Conservation (phyloP, 2,113 vertebrate genomes). For the Podarcis raffonei region DNA sequence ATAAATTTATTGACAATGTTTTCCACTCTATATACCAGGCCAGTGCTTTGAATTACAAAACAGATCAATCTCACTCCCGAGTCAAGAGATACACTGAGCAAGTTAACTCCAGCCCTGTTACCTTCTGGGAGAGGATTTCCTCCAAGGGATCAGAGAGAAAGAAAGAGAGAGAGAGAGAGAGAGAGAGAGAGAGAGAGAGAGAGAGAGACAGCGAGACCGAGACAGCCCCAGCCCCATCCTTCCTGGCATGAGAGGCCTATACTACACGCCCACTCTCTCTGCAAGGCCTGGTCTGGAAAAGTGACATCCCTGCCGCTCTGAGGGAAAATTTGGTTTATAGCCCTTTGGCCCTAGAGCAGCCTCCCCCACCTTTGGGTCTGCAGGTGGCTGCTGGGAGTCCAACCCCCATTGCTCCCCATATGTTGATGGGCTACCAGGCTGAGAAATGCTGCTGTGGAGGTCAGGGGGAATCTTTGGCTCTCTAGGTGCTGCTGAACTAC, state of each 20-base stretch:
- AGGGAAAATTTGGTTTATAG: not conserved
- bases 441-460: too few species aligned
- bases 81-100: not conserved
- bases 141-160: too few species aligned
- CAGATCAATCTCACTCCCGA: conserved; percentile 4
- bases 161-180: not conserved
- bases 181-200: not conserved
- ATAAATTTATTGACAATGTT: conserved; percentile 32
- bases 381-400: not conserved
- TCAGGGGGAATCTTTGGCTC: too few species aligned
- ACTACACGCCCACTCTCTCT: not conserved
- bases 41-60: conserved; percentile 11
- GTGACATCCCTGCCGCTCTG: not conserved
- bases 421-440: too few species aligned
- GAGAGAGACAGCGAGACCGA: too few species aligned
- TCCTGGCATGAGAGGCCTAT: not conserved
- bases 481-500: too few species aligned
- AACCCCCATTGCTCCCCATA: not conserved
- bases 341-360: conserved; percentile 1
- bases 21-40: conserved; percentile 12
- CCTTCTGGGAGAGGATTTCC: not conserved
- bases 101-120: not conserved
- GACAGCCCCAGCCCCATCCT: not conserved
- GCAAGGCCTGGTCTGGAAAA: not conserved
- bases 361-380: not conserved